These are phyloP conservation scores for Stenoptilia bipunctidactyla DNA, from an alignment of 2,888 invertebrate species.

Conservation along the genomic window DNA sequence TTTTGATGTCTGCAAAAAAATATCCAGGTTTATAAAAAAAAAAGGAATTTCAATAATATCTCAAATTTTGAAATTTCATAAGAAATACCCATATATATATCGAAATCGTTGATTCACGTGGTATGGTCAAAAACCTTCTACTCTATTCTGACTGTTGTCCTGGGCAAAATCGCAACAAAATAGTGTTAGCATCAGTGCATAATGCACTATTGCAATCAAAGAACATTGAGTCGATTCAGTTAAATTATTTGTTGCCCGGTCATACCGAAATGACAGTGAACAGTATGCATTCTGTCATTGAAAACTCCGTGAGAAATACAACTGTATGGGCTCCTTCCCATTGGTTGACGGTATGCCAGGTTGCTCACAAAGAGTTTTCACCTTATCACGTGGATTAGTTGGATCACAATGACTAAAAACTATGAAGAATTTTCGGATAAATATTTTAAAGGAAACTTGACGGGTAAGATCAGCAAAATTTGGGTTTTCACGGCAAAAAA, in stretches of 20 bases:
- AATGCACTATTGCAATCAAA: slow-evolving; percentile 15
- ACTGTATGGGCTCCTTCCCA: too few species aligned
- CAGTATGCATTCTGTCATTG: too few species aligned
- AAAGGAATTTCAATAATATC: too few species aligned
- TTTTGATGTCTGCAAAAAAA: too few species aligned
- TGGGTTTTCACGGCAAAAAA: background rate
- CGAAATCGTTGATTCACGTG: too few species aligned
- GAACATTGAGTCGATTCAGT: slow-evolving; percentile 17
- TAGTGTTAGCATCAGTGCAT: slow-evolving; percentile 12
- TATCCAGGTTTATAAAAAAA: too few species aligned
- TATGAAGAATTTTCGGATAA: background rate
- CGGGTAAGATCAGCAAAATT: background rate
- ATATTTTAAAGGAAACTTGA: background rate
- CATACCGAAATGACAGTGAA: slow-evolving; percentile 22
- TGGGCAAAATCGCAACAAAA: slow-evolving; percentile 18
- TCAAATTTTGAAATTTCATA: too few species aligned
- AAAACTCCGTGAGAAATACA: too few species aligned
- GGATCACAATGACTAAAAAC: background rate
- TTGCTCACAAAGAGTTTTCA: background rate
- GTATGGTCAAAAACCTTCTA: slow-evolving; percentile 8
- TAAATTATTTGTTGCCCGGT: slow-evolving; percentile 24
- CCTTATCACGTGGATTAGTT: background rate
- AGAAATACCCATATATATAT: too few species aligned
- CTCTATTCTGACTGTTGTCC: slow-evolving; percentile 15
- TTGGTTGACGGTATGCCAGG: background rate